These are phyloP conservation scores for Mactra quadrangularis DNA, from an alignment of 1,140 invertebrate genomes.

Conservation along the genomic window DNA sequence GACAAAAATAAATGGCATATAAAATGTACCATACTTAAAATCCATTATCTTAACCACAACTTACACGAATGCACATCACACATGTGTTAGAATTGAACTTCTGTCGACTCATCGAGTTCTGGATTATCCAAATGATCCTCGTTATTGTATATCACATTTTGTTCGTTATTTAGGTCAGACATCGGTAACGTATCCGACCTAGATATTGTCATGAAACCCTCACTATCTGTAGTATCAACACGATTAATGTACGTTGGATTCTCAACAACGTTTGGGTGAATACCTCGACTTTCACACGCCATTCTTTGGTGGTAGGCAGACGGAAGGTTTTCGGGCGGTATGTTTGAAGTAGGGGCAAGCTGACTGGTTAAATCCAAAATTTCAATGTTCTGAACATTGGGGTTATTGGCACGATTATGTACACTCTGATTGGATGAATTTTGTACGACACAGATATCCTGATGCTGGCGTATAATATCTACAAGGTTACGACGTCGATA, in stretches of 20 bases:
- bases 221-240: background rate
- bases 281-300: background rate
- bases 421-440: slow-evolving; percentile 52
- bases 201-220: slow-evolving; percentile 1
- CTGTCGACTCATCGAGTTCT: background rate
- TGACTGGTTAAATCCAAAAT: slow-evolving; percentile 40
- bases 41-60: too few species aligned
- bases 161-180: background rate
- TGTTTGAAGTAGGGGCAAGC: slow-evolving; percentile 22
- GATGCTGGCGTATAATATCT: slow-evolving; percentile 45
- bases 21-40: too few species aligned
- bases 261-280: slow-evolving; percentile 11
- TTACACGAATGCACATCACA: too few species aligned
- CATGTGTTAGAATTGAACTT: slow-evolving; percentile 22
- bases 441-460: slow-evolving; percentile 47
- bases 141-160: slow-evolving; percentile 34
- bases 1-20: too few species aligned
- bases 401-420: slow-evolving; percentile 33
- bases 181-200: background rate
- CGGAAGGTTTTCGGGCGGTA: background rate
- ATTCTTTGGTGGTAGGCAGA: background rate
- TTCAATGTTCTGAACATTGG: slow-evolving; percentile 23
- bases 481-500: slow-evolving; percentile 23
- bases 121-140: slow-evolving; percentile 4
- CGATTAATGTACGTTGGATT: slow-evolving; percentile 29